Conservation (phyloP, 2,888 invertebrate genomes). For the Dolichomitus sp. region DNA sequence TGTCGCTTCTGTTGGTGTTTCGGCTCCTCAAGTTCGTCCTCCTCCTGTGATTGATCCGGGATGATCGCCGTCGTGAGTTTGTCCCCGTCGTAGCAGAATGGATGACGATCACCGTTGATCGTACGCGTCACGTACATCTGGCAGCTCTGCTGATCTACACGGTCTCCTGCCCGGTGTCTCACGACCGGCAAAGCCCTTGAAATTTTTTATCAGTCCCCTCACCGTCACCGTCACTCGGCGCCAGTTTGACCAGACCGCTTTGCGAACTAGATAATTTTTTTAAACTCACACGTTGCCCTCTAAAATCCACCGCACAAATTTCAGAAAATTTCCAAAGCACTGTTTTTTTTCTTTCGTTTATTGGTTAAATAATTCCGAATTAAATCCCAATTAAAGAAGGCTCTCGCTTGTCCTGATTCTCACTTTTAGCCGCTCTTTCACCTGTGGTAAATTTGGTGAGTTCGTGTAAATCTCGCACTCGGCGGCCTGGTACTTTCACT, state of each 20-base stretch:
- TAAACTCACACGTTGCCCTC: neutral
- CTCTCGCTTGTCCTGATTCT: neutral
- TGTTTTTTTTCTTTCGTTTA: neutral
- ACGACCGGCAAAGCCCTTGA: slow-evolving; percentile 12
- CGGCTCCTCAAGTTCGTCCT: slow-evolving; percentile 34
- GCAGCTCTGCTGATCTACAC: slow-evolving; percentile 42
- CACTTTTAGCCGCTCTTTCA: neutral
- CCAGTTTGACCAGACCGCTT: slow-evolving; percentile 20
- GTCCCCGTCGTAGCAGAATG: slow-evolving; percentile 58
- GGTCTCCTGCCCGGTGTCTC: neutral
- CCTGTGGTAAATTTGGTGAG: slow-evolving; percentile 7
- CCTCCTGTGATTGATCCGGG: slow-evolving; percentile 51
- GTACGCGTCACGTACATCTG: slow-evolving; percentile 69
- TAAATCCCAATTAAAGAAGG: neutral
- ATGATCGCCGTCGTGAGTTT: slow-evolving; percentile 54
- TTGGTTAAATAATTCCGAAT: neutral
- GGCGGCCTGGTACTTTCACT: slow-evolving; percentile 34
- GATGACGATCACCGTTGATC: slow-evolving; percentile 66
- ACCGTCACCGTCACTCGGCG: slow-evolving; percentile 32
- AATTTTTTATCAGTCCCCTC: neutral
- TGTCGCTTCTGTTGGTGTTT: slow-evolving; percentile 33
- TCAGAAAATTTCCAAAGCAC: neutral
- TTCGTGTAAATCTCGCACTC: slow-evolving; percentile 51
- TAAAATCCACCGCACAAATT: slow-evolving; percentile 1
- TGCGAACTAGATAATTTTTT: neutral